Evolutionary conservation across 1,140 invertebrate species (phyloP), one percentile per base, ranked within the genome.

Genomic region (Temnothorax nylanderi): DNA sequence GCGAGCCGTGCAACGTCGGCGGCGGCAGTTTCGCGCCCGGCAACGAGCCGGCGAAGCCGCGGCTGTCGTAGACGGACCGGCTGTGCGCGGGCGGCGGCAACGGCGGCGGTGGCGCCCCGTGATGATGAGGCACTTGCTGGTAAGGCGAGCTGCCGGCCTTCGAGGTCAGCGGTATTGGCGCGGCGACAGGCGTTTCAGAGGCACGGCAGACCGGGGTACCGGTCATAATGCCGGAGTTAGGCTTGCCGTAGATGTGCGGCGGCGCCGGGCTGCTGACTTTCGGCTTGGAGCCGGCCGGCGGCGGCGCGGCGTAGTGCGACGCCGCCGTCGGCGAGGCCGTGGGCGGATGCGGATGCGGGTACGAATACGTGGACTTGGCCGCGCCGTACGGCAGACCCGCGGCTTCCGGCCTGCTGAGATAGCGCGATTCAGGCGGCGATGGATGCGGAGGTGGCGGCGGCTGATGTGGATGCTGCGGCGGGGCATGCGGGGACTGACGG

Each of bases 181-280:
- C 90, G 16, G 93, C 90, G 37, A 94, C 93, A 0, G 93, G 87
- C 5, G 95, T 93, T 44, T 96, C 96, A 62, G 95, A 95, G 41
- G 95, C 93, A 88, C 97, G 92, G 93, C 96, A 96, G 78, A 97
- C 94, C 85, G 96, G 96, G 87, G 97, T 96, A 89, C 97, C 95
- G 88, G 96, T 93, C 94, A 96, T 95, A 90, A 97, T 96, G 69
- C 97, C 95, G 91, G 96, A 96, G 87, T 96, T 96, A 8, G 97
- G 97, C 93, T 97, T 97, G 5, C 97, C 96, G 92, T 97, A 98
- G 78, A 98, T 97, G 87, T 98, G 97, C 58, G 96, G 97, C n/a
- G 97, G 97, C 71, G 97, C 97, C 5, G 97, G 97, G 92, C 97
- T 97, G 88, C 96, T 97, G 13, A 98, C 97, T 95, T 97, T 98